These are phyloP conservation scores for Pollimyrus isidori DNA, from an alignment of 2,113 vertebrate genomes.

Conservation along the genomic window DNA sequence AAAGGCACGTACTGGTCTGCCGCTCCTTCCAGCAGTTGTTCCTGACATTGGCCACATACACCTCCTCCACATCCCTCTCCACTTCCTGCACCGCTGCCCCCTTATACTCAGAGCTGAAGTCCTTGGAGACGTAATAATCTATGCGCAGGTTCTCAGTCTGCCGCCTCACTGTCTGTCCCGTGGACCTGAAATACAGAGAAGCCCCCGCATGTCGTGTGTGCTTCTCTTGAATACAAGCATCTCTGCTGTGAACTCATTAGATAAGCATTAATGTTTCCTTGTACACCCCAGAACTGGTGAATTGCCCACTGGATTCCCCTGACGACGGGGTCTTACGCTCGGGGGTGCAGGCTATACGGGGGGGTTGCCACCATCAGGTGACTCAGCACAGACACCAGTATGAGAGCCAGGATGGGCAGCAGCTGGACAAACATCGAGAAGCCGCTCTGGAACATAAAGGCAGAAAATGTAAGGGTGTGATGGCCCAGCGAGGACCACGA, in stretches of 20 bases:
- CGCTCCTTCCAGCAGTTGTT: constrained; percentile 99
- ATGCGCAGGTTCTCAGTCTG: constrained; percentile 79
- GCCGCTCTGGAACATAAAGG: constrained; percentile 69
- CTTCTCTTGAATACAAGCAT: not conserved
- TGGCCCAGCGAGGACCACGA: not conserved
- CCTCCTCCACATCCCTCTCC: constrained; percentile 91
- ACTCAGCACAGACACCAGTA: constrained; percentile 89
- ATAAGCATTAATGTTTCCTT: not conserved
- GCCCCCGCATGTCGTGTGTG: not conserved
- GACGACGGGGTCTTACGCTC: constrained; percentile 71
- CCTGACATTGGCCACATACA: constrained; percentile 89
- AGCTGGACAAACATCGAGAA: constrained; percentile 95
- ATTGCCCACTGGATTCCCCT: not conserved
- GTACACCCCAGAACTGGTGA: not conserved
- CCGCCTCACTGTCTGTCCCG: constrained; percentile 71
- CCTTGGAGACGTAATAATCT: constrained; percentile 87
- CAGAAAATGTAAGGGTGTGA: not conserved
- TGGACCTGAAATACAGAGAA: constrained; percentile 46
- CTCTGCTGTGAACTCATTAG: too few species aligned
- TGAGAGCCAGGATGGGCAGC: constrained; percentile 92
- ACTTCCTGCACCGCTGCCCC: constrained; percentile 78
- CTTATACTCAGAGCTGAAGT: constrained; percentile 87
- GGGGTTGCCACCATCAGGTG: constrained; percentile 93
- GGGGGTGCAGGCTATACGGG: constrained; percentile 90
- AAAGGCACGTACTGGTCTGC: constrained; percentile 80